phyloP scores from a whole-genome alignment of 2,113 vertebrate genomes.

The Hiodon alosoides region DNA sequence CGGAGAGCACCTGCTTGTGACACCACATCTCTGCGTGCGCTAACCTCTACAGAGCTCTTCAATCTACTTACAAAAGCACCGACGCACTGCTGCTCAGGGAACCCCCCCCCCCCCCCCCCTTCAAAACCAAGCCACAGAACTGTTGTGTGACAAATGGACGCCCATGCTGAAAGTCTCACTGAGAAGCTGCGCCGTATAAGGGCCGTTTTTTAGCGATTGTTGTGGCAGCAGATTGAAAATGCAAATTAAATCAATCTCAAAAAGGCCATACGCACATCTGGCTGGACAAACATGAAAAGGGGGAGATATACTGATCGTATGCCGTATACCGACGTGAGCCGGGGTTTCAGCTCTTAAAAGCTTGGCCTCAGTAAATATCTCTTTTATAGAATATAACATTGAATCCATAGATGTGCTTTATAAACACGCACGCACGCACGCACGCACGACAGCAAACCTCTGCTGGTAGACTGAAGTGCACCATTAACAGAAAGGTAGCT shows the following conservation, averaged over 20 bases:
- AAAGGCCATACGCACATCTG: constrained; percentile 15
- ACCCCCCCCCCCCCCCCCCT: not conserved
- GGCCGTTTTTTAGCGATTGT: constrained; percentile 9
- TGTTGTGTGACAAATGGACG: constrained; percentile 19
- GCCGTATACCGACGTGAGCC: not conserved
- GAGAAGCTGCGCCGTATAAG: constrained; percentile 12
- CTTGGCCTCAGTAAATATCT: no score
- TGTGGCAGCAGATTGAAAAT: constrained; percentile 14
- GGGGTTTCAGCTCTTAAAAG: not conserved
- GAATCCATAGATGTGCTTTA: no score
- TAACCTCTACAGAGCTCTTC: constrained; percentile 4
- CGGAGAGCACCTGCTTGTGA: constrained; percentile 7
- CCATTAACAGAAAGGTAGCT: no score
- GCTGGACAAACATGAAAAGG: not conserved
- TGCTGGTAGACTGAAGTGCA: no score
- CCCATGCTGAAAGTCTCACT: constrained; percentile 2
- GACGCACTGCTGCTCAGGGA: not conserved
- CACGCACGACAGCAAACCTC: no score
- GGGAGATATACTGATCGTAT: not conserved
- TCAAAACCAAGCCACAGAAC: not conserved
- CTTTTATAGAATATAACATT: no score
- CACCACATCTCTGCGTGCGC: constrained; percentile 9
- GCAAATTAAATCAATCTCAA: constrained; percentile 17
- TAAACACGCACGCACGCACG: no score
- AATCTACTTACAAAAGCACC: constrained; percentile 3